Evolutionary conservation across 1,140 invertebrate genomes (phyloP).

Genomic region (Medauroidea extradentata): DNA sequence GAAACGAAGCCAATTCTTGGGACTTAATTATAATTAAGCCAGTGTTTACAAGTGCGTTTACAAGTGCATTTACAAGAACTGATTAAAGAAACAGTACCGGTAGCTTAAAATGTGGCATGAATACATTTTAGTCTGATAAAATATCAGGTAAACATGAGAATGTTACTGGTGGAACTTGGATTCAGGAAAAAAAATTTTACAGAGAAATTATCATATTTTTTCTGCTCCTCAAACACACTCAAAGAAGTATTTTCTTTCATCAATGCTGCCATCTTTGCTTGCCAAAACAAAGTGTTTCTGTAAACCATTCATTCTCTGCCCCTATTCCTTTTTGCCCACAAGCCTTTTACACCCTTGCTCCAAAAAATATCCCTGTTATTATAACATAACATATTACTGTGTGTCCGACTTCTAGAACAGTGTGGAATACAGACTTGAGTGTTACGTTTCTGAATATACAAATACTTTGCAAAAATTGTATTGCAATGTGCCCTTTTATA

Average conservation of each 20-base stretch:
- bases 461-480: conserved; percentile 5
- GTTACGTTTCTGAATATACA: background rate
- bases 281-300: conserved; percentile 6
- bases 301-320: conserved; percentile 1
- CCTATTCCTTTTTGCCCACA: background rate
- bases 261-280: background rate
- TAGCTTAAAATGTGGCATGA: too few relatives aligned
- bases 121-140: too few relatives aligned
- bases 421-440: conserved; percentile 7
- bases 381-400: background rate
- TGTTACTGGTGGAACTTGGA: too few relatives aligned
- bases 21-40: too few relatives aligned
- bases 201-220: background rate
- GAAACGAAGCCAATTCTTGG: too few relatives aligned
- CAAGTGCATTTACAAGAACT: too few relatives aligned
- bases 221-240: conserved; percentile 1
- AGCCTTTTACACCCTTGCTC: background rate
- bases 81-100: too few relatives aligned
- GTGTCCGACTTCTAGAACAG: conserved; percentile 10
- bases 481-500: conserved; percentile 12
- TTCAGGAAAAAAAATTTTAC: too few relatives aligned
- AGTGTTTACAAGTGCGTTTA: too few relatives aligned
- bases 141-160: too few relatives aligned
- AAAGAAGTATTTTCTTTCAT: conserved; percentile 3
- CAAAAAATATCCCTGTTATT: too few relatives aligned